Evolutionary conservation across 2,888 invertebrate genomes (phyloP), one percentile per base, ranked within the genome.

Genomic region (Parnassius orleans): DNA sequence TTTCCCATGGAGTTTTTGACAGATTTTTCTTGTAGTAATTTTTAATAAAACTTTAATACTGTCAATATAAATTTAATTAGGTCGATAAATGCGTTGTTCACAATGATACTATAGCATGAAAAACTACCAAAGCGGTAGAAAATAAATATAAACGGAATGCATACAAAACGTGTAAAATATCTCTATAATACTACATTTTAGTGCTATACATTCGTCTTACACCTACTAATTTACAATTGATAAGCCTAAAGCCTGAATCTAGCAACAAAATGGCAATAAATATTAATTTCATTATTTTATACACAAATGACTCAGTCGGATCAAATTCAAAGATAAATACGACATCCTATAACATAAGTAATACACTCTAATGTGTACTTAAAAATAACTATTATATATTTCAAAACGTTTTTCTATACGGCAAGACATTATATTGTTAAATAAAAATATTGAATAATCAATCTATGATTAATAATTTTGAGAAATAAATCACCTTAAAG

Each of bases 61-160:
- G 86, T 81, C 77, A 69, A 66, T 68, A 70, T 74, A 73, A 71
- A 64, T 68, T 41, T 69, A 66, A 68, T 82, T 84, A 82, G 81
- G 81, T 84, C 83, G 77, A 71, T 75, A 79, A 79, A 81, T 84
- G 83, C 84, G 83, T 83, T 80, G 81, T 76, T 70, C 76, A 73
- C 65, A 68, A 72, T 76, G 70, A 75, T 78, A 79, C 73, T 68
- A 68, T 67, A 66, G 65, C 66, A 60, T 67, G 15, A 66, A 47
- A 66, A 69, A 67, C 33, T 73, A 76, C 73, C 69, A 64, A 65
- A 68, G 67, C 66, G 69, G 77, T 74, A 74, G 74, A 66, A 69
- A 71, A 73, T 71, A 70, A 79, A 79, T 78, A 77, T 69, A 74
- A 72, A 71, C 73, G 79, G 79, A 81, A 81, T 81, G 79, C 75